Evolutionary conservation across 2,888 invertebrate genomes (phyloP).

Genomic region (Sinohyriopsis cumingii): DNA sequence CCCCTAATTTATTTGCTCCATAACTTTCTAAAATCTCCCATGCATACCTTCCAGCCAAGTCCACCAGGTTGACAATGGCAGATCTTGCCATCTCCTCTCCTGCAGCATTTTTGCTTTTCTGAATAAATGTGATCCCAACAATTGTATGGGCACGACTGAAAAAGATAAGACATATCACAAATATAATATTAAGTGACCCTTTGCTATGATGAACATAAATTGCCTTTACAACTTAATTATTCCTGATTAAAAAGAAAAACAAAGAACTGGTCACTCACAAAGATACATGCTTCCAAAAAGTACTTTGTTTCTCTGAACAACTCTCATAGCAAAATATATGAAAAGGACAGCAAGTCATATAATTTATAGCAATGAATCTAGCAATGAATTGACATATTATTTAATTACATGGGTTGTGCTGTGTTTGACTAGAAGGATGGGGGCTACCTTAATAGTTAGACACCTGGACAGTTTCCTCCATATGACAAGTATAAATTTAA

Average conservation of each 20-base stretch:
- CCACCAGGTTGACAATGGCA: conserved; percentile 76
- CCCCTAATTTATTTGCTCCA: no score
- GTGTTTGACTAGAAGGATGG: no score
- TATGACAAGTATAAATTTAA: neutral
- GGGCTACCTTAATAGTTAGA: no score
- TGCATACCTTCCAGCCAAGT: conserved; percentile 76
- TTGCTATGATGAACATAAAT: neutral
- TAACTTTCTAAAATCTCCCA: no score
- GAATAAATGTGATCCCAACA: conserved; percentile 75
- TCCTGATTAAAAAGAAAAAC: neutral
- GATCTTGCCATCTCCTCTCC: conserved; percentile 75
- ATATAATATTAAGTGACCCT: neutral
- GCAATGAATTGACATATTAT: no score
- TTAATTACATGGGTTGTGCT: no score
- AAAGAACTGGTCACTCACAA: neutral
- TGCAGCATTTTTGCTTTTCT: conserved; percentile 73
- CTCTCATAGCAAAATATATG: no score
- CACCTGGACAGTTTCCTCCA: neutral
- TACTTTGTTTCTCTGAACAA: neutral
- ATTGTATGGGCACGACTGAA: conserved; percentile 76
- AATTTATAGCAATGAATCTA: no score
- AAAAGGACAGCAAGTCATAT: no score
- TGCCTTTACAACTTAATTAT: neutral
- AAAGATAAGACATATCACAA: conserved; percentile 12
- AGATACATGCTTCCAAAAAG: neutral